These are phyloP conservation scores for Tringa solitaria DNA, from an alignment of 2,113 vertebrate genomes.

Conservation along the genomic window DNA sequence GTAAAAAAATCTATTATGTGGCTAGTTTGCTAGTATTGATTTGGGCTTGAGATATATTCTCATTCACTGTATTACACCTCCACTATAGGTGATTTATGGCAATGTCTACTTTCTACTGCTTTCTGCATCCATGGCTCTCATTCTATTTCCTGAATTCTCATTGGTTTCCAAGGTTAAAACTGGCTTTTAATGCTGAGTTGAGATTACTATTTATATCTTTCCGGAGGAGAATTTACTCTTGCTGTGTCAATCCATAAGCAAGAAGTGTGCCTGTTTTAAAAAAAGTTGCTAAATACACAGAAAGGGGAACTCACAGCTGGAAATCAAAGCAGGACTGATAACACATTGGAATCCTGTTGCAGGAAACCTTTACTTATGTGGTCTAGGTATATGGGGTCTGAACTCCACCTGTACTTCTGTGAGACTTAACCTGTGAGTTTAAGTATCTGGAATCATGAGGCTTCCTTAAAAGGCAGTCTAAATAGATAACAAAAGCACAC, in stretches of 20 bases:
- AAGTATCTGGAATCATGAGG: neutral
- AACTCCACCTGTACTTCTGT: neutral
- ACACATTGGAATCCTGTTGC: neutral
- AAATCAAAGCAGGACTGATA: neutral
- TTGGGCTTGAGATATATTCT: neutral
- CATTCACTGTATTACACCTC: neutral
- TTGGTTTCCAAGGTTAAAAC: neutral
- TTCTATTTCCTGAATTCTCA: neutral
- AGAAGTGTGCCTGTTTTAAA: neutral
- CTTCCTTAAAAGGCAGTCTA: neutral
- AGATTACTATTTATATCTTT: neutral
- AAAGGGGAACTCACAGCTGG: neutral
- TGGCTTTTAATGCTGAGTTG: neutral
- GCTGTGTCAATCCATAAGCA: neutral
- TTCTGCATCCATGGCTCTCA: neutral
- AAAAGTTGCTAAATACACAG: neutral
- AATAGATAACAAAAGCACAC: neutral
- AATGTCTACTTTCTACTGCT: neutral
- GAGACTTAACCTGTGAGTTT: neutral
- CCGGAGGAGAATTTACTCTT: neutral
- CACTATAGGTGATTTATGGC: neutral
- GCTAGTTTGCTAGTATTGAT: neutral
- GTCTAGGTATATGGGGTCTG: neutral
- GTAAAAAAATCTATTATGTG: neutral
- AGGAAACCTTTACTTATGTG: neutral